These are phyloP conservation scores for Drosophila helvetica DNA, from an alignment of 2,888 invertebrate genomes.

Conservation along the genomic window DNA sequence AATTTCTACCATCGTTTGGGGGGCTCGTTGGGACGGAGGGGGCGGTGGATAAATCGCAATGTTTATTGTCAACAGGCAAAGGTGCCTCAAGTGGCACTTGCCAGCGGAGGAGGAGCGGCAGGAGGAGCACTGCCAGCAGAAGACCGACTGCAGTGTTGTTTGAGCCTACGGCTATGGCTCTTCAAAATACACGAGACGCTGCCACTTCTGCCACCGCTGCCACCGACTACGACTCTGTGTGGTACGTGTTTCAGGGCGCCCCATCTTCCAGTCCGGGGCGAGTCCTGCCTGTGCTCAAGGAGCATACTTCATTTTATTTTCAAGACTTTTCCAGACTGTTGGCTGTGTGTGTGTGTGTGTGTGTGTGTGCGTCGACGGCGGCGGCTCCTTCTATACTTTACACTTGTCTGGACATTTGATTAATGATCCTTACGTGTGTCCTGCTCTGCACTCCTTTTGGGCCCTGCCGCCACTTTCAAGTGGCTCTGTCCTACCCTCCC, in stretches of 20 bases:
- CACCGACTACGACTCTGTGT: background rate
- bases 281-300: constrained; percentile 22
- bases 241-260: constrained; percentile 66
- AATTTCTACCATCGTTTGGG: constrained; percentile 19
- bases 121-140: background rate
- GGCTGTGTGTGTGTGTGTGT: background rate
- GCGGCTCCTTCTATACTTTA: constrained; percentile 60
- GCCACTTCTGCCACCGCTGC: background rate
- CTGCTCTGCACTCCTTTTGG: background rate
- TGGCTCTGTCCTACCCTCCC: constrained; percentile 12
- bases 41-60: constrained; percentile 60
- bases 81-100: constrained; percentile 70
- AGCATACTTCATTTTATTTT: constrained; percentile 52
- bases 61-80: constrained; percentile 74
- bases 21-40: background rate
- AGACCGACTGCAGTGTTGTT: constrained; percentile 13
- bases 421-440: constrained; percentile 74
- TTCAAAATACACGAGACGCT: constrained; percentile 39
- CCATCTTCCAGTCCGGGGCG: constrained; percentile 23
- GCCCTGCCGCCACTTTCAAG: constrained; percentile 32
- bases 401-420: constrained; percentile 80
- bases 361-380: background rate
- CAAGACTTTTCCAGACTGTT: constrained; percentile 27
- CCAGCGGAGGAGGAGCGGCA: constrained; percentile 29
- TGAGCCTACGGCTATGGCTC: constrained; percentile 51